Percentiles rank a stretch among this genome's conserved stretches.
Evolutionary conservation across 2,888 invertebrate genomes (phyloP).

Genomic region (Polymixis lichenea): DNA sequence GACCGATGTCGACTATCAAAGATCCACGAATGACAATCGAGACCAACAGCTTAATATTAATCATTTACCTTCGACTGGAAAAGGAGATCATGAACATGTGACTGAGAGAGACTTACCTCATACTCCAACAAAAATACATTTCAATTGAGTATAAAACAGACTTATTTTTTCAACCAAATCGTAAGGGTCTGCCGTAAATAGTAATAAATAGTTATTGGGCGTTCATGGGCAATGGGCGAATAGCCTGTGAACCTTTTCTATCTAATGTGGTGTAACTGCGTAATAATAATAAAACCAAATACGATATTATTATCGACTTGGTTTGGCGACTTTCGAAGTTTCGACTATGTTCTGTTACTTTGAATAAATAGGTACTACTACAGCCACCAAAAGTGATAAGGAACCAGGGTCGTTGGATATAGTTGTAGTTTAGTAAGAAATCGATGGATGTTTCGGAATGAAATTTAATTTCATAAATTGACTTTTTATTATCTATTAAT

Average conservation of each 20-base stretch:
- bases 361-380: conserved; percentile 27
- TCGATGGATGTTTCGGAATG: too few species aligned
- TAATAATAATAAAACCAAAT: conserved; percentile 38
- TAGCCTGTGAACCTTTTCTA: conserved; percentile 42
- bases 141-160: background rate
- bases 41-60: too few species aligned
- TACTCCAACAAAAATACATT: too few species aligned
- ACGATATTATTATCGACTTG: conserved; percentile 33
- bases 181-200: conserved; percentile 44
- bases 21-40: too few species aligned
- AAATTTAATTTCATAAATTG: too few species aligned
- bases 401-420: too few species aligned
- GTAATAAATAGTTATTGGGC: conserved; percentile 47
- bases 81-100: background rate
- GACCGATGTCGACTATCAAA: too few species aligned
- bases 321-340: conserved; percentile 17
- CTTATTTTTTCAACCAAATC: conserved; percentile 34
- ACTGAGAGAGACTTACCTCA: too few species aligned
- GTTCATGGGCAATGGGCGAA: conserved; percentile 34
- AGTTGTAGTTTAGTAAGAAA: too few species aligned
- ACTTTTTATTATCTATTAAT: too few species aligned
- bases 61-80: background rate
- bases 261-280: conserved; percentile 29
- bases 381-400: too few species aligned
- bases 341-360: background rate